phyloP scores from a whole-genome alignment of 1,140 invertebrate genomes.

The Wiebesia pumilae region DNA sequence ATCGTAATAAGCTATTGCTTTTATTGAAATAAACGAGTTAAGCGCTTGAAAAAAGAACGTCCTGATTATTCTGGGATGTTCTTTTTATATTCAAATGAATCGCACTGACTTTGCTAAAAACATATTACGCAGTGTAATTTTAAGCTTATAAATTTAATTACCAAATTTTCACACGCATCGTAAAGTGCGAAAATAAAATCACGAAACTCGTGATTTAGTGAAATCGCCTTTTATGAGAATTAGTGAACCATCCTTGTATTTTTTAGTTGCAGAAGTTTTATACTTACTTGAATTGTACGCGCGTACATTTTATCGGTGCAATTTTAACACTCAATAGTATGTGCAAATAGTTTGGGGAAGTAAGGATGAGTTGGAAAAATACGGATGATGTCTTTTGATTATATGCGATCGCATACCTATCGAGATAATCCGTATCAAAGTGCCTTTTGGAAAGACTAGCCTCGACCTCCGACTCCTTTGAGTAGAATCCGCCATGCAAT shows the following conservation, averaged over 20 bases:
- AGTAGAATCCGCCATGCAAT: conserved; percentile 68
- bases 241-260: neutral
- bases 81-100: neutral
- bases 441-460: conserved; percentile 48
- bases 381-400: neutral
- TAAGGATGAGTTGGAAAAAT: neutral
- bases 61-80: neutral
- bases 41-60: too few relatives aligned
- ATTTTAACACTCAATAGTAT: neutral
- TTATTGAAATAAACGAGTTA: neutral
- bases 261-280: neutral
- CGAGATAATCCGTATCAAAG: conserved; percentile 43
- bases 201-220: neutral
- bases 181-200: neutral
- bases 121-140: neutral
- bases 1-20: neutral
- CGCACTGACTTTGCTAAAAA: neutral
- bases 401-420: conserved; percentile 41
- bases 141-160: neutral
- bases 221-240: neutral
- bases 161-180: neutral
- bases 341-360: neutral
- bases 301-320: neutral
- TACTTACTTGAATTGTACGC: neutral
- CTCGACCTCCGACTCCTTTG: conserved; percentile 59